These are phyloP conservation scores for Edolisoma coerulescens DNA, from an alignment of 2,113 vertebrate species.

Conservation along the genomic window DNA sequence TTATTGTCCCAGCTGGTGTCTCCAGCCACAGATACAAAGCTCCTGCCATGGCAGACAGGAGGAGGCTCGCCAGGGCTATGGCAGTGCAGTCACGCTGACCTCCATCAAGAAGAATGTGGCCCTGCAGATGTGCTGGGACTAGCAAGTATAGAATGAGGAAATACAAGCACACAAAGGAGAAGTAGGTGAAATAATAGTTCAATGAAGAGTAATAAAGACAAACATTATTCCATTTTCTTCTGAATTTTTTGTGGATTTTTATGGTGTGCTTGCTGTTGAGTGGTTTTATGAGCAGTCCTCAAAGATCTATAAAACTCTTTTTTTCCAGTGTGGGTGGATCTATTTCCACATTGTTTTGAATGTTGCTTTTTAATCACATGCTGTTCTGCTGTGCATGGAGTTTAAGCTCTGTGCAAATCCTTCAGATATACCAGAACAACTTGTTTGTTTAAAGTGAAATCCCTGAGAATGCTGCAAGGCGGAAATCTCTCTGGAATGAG, in stretches of 20 bases:
- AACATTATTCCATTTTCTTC: background rate
- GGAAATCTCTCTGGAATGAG: background rate
- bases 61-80: background rate
- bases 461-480: background rate
- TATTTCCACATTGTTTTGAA: conserved; percentile 18
- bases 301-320: background rate
- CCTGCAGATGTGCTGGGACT: background rate
- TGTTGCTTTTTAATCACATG: background rate
- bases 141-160: background rate
- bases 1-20: background rate
- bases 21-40: background rate
- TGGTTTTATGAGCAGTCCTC: background rate
- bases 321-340: background rate
- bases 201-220: background rate
- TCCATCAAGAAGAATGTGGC: background rate
- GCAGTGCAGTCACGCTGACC: background rate
- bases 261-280: background rate
- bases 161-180: background rate
- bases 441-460: conserved; percentile 1
- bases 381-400: background rate
- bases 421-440: background rate
- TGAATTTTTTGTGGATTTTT: background rate
- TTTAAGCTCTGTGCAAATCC: conserved; percentile 14
- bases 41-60: background rate
- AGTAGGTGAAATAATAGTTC: background rate